Evolutionary conservation across 2,113 vertebrate species (phyloP), one percentile per base, ranked within the genome.

Genomic region (Rhizomys pruinosus): DNA sequence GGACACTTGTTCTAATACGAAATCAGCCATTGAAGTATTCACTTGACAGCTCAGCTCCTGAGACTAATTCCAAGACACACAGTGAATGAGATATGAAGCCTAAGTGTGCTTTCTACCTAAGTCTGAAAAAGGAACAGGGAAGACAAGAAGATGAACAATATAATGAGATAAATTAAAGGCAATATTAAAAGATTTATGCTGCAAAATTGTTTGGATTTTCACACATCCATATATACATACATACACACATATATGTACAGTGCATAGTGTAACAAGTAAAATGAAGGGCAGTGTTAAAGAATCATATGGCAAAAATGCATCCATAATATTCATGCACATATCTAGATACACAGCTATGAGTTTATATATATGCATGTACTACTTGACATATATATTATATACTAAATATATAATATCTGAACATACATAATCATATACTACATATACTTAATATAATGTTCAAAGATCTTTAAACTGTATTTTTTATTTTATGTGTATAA

Each of bases 41-140:
- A 61, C 73, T 74, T 92, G 57, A 97, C n/a, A 93, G 77, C 11
- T 90, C 2, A 77, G 52, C 95, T 78, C 87, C 71, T 93, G 93
- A 97, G 95, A 96, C 92, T 94, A 96, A 20, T 76, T 77, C 95
- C 57, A 94, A 94, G 59, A 86, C 82, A 39, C 71, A 90, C 87
- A 84, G 71, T 4, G 81, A 95, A 96, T 42, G 94, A 84, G 61
- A 96, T 91, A 94, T 32, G 82, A 73, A 97, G 44, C 73, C 32
- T 91, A 84, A 72, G 16, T 63, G 39, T 76, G 69, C 15, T 64
- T 23, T 73, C 44, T 84, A 90, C 23, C 87, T 88, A 87, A 10
- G 0, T n/a, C n/a, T 55, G 32, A 19, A 17, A 73, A 88, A 94
- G 68, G 32, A 73, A 82, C 16, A 81, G 34, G 61, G 39, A 77